phyloP scores from a whole-genome alignment of 2,113 vertebrate species.

The Atherinomorus stipes region DNA sequence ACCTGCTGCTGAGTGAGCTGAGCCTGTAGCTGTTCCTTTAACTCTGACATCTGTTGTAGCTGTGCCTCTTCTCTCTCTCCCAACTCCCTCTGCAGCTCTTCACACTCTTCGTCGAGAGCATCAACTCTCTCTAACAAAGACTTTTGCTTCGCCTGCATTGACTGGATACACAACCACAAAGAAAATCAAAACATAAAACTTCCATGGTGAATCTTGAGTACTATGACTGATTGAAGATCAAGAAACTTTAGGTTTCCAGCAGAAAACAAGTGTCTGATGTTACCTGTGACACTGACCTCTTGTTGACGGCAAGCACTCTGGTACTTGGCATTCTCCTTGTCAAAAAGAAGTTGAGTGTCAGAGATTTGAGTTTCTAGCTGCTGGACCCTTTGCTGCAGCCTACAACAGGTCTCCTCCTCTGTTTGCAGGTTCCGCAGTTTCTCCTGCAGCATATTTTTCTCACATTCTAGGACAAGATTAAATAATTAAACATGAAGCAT shows the following conservation, averaged over 20 bases:
- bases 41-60: constrained; percentile 71
- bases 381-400: constrained; percentile 83
- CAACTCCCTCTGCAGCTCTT: constrained; percentile 84
- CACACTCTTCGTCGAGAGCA: constrained; percentile 85
- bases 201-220: not conserved
- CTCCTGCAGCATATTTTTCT: constrained; percentile 75
- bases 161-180: constrained; percentile 73
- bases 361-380: constrained; percentile 80
- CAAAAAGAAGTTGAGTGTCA: constrained; percentile 78
- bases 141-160: constrained; percentile 89
- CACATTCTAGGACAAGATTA: constrained; percentile 62
- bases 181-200: not conserved
- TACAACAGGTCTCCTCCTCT: constrained; percentile 64
- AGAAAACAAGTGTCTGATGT: not conserved
- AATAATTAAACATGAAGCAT: not conserved
- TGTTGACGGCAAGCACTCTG: constrained; percentile 86
- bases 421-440: constrained; percentile 71
- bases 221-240: not conserved
- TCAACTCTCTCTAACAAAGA: constrained; percentile 86
- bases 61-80: constrained; percentile 82
- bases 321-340: constrained; percentile 89
- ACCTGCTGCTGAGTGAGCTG: constrained; percentile 87
- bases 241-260: not conserved
- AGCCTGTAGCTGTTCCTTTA: constrained; percentile 73
- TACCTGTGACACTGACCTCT: constrained; percentile 82